Conservation (phyloP, 64 coral and sea anemone species). For the Stylophora pistillata region DNA sequence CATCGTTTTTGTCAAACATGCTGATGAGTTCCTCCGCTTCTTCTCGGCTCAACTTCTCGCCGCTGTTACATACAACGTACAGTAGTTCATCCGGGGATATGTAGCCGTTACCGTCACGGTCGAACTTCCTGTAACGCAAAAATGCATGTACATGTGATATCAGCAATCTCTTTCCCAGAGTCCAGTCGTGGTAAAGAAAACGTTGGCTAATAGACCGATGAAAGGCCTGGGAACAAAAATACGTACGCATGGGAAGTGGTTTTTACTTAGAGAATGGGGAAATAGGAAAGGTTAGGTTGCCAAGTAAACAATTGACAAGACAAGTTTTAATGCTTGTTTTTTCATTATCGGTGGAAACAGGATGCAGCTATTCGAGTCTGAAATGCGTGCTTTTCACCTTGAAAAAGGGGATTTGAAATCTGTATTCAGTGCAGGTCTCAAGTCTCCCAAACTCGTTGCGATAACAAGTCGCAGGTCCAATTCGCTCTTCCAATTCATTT, state of each 20-base stretch:
- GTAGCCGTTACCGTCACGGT: constrained; percentile 86
- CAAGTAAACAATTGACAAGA: too few relatives aligned
- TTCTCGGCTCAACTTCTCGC: constrained; percentile 66
- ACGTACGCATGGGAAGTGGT: not conserved
- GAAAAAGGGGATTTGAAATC: too few relatives aligned
- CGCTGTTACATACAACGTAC: constrained; percentile 92
- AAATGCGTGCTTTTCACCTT: too few relatives aligned
- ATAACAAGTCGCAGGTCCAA: too few relatives aligned
- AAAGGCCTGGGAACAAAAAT: not conserved
- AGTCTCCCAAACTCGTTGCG: too few relatives aligned
- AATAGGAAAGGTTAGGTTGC: too few relatives aligned
- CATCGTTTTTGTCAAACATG: constrained; percentile 91
- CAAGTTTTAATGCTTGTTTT: too few relatives aligned
- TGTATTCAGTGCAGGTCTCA: too few relatives aligned
- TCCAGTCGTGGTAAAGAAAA: not conserved
- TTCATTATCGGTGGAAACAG: too few relatives aligned
- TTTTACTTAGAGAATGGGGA: not conserved
- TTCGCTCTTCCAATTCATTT: too few relatives aligned
- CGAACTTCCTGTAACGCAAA: constrained; percentile 72
- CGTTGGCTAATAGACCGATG: not conserved
- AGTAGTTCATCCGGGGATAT: constrained; percentile 84
- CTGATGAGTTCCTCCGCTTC: constrained; percentile 82
- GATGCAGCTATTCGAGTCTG: too few relatives aligned
- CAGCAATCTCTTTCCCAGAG: not conserved
- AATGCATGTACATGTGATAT: not conserved